phyloP scores from a whole-genome alignment of 1,140 invertebrate genomes.

The Calephelis nemesis region DNA sequence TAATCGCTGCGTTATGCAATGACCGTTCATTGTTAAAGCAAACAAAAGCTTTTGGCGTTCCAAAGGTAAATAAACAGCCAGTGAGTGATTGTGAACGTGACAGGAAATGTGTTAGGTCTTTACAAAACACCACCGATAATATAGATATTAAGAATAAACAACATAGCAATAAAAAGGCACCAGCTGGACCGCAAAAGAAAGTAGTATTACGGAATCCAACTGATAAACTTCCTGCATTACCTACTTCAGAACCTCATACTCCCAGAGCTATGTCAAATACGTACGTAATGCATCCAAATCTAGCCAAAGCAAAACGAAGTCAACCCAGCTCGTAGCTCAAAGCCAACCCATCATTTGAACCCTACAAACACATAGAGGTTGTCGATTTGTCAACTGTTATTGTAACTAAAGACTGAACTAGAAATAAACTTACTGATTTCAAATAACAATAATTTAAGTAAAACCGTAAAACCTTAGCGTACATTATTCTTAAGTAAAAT shows the following conservation, averaged over 20 bases:
- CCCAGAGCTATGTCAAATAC: constrained; percentile 72
- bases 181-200: constrained; percentile 58
- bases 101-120: constrained; percentile 58
- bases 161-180: constrained; percentile 54
- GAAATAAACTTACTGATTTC: constrained; percentile 27
- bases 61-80: constrained; percentile 80
- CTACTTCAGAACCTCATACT: constrained; percentile 64
- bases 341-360: constrained; percentile 52
- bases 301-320: constrained; percentile 63
- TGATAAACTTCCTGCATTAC: constrained; percentile 67
- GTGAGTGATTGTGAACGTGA: constrained; percentile 71
- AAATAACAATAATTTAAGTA: constrained; percentile 22
- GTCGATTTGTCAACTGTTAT: constrained; percentile 38
- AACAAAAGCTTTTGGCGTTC: constrained; percentile 89
- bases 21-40: constrained; percentile 91
- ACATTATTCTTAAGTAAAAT: constrained; percentile 16
- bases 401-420: constrained; percentile 63
- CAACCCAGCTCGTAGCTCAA: constrained; percentile 62
- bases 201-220: constrained; percentile 66
- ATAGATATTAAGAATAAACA: constrained; percentile 68
- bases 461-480: constrained; percentile 19
- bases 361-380: constrained; percentile 69
- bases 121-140: constrained; percentile 67
- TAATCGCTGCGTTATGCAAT: constrained; percentile 94
- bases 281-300: constrained; percentile 70